These are phyloP conservation scores for Lissocephala sabroskyi DNA, from an alignment of 2,888 invertebrate species.

Conservation along the genomic window DNA sequence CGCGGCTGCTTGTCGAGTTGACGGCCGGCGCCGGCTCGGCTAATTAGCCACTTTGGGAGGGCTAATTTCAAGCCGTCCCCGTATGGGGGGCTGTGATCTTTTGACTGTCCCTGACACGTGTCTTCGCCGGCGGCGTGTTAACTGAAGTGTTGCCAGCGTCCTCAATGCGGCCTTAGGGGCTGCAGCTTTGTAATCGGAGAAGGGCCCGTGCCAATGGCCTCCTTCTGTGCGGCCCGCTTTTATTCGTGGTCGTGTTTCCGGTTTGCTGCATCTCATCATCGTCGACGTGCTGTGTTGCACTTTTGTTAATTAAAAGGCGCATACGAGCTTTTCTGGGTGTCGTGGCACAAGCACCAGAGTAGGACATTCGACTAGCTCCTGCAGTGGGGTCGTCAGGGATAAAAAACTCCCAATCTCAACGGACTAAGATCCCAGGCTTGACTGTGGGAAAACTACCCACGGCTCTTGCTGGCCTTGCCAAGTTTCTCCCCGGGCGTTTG, in stretches of 20 bases:
- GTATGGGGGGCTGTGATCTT: slow-evolving; percentile 6
- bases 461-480: slow-evolving; percentile 27
- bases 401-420: no score
- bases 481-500: slow-evolving; percentile 32
- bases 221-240: slow-evolving; percentile 6
- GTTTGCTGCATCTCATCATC: slow-evolving; percentile 24
- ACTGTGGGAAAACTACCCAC: slow-evolving; percentile 31
- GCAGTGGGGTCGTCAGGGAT: slow-evolving; percentile 15
- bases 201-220: not conserved
- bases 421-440: no score
- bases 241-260: slow-evolving; percentile 34
- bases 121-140: slow-evolving; percentile 38
- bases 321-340: slow-evolving; percentile 21
- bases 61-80: slow-evolving; percentile 3
- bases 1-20: slow-evolving; percentile 17
- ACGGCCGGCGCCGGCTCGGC: slow-evolving; percentile 16
- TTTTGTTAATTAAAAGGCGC: slow-evolving; percentile 45
- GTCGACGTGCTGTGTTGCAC: slow-evolving; percentile 31
- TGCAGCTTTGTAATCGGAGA: not conserved
- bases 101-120: slow-evolving; percentile 31
- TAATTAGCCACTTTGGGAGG: slow-evolving; percentile 43
- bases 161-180: slow-evolving; percentile 30
- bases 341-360: no score
- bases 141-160: slow-evolving; percentile 42
- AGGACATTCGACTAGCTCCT: not conserved